A percentile compares a stretch with the other conserved stretches of the same genome.
These are phyloP conservation scores for Nicator chloris DNA, from an alignment of 2,113 vertebrate genomes.

Conservation along the genomic window DNA sequence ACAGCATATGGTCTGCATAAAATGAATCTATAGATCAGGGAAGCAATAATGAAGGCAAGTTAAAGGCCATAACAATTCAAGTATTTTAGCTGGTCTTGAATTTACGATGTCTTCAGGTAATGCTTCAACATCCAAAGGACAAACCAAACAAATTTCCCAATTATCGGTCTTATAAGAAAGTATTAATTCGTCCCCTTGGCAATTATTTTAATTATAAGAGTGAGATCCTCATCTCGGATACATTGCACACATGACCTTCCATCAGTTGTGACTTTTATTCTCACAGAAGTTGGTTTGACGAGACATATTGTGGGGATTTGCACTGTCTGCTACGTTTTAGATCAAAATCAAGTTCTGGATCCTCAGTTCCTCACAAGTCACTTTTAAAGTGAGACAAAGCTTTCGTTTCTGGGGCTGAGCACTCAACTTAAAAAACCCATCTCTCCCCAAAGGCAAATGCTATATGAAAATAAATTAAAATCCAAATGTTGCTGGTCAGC, in stretches of 20 bases:
- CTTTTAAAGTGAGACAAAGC: constrained; percentile 12
- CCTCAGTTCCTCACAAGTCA: neutral
- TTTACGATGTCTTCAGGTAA: constrained; percentile 15
- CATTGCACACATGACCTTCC: neutral
- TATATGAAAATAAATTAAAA: neutral
- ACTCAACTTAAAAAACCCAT: neutral
- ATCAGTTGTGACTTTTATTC: neutral
- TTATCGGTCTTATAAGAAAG: neutral
- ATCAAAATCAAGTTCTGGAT: neutral
- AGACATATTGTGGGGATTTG: neutral
- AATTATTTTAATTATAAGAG: neutral
- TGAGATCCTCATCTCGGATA: neutral
- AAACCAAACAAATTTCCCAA: neutral
- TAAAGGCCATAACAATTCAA: constrained; percentile 7
- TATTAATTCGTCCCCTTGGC: neutral
- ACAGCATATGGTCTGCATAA: constrained; percentile 68
- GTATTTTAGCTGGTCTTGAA: constrained; percentile 7
- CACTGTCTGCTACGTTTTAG: neutral
- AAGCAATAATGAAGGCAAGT: constrained; percentile 36
- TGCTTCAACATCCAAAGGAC: neutral
- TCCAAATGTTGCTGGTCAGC: neutral
- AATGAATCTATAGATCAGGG: constrained; percentile 55
- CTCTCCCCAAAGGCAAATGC: neutral
- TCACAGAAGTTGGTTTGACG: neutral
- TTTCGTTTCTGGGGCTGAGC: neutral